phyloP scores from a whole-genome alignment of 1,140 invertebrate genomes.

The Leptinotarsa lineolata region DNA sequence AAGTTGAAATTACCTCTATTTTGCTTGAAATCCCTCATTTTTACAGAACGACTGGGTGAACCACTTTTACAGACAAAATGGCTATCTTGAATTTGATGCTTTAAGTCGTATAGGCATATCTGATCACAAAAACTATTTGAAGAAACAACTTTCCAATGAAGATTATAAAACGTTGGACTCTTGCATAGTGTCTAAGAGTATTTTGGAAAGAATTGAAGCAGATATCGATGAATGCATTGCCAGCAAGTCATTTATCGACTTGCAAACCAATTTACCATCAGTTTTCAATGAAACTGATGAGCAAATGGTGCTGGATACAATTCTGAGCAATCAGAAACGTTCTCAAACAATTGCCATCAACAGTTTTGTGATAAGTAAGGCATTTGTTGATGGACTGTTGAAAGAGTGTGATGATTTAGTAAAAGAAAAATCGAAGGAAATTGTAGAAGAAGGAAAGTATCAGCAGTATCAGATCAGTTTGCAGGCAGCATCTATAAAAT shows the following conservation, averaged over 20 bases:
- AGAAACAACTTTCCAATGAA: constrained; percentile 75
- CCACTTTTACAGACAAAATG: constrained; percentile 91
- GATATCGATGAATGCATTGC: constrained; percentile 83
- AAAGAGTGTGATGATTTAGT: constrained; percentile 72
- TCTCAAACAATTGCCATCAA: constrained; percentile 61
- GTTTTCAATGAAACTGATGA: constrained; percentile 78
- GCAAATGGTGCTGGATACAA: constrained; percentile 69
- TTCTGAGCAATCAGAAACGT: constrained; percentile 62
- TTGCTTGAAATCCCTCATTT: background rate
- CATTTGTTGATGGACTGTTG: constrained; percentile 72
- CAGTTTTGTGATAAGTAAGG: constrained; percentile 63
- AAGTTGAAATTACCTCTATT: background rate
- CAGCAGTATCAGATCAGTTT: constrained; percentile 67
- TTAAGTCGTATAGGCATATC: constrained; percentile 84
- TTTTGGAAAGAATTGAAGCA: constrained; percentile 79
- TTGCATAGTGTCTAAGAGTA: constrained; percentile 74
- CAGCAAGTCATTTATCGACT: constrained; percentile 77
- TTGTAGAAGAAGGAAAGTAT: constrained; percentile 68
- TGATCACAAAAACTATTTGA: constrained; percentile 82
- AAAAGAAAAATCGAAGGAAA: constrained; percentile 73
- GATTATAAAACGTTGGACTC: constrained; percentile 74
- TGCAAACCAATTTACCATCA: constrained; percentile 78
- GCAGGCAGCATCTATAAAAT: constrained; percentile 58
- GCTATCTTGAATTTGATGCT: constrained; percentile 93
- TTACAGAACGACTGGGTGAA: constrained; percentile 87